Conservation (phyloP, 1,140 invertebrate species). For the Orchestia grillus region DNA sequence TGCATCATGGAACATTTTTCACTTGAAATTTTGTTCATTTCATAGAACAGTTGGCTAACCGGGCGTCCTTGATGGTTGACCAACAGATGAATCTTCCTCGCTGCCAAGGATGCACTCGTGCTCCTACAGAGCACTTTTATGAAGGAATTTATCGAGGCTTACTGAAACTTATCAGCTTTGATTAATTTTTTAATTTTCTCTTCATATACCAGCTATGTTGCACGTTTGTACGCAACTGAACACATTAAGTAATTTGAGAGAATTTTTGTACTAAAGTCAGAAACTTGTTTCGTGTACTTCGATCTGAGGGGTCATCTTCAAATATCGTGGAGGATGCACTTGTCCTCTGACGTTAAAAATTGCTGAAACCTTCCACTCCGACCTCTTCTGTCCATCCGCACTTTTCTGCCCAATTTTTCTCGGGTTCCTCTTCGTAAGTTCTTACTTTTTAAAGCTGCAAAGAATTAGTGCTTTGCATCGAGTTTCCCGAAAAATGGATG, state of each 20-base stretch:
- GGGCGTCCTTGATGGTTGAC: not conserved
- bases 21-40: not conserved
- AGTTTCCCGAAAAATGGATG: too few relatives aligned
- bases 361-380: not conserved
- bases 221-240: too few relatives aligned
- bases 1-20: not conserved
- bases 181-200: too few relatives aligned
- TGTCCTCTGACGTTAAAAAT: not conserved
- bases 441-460: too few relatives aligned
- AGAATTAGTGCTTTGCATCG: too few relatives aligned
- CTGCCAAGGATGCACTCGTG: too few relatives aligned
- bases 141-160: too few relatives aligned
- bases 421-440: too few relatives aligned
- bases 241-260: not conserved
- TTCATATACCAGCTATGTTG: too few relatives aligned
- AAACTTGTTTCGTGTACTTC: not conserved
- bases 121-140: too few relatives aligned
- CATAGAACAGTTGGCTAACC: not conserved
- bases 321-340: not conserved
- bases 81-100: not conserved
- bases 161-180: too few relatives aligned
- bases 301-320: not conserved
- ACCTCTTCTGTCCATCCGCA: not conserved
- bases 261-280: not conserved
- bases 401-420: not conserved